Evolutionary conservation across 2,888 invertebrate species (phyloP), one percentile per base, ranked within the genome.

Genomic region (Mythimna ferrago): DNA sequence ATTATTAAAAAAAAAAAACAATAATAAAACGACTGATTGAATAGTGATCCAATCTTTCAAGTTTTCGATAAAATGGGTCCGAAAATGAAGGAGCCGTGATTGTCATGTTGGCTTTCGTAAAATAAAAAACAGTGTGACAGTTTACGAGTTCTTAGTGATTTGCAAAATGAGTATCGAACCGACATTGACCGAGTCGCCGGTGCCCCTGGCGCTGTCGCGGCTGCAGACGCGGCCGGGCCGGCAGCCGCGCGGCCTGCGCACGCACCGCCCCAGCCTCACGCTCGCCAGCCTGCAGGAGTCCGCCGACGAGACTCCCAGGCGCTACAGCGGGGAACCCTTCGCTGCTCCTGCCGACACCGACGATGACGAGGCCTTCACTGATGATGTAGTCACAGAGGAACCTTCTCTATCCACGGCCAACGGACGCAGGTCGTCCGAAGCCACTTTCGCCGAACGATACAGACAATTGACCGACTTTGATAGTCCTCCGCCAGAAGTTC

Each of bases 151-250:
- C 75, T 76, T 88, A 75, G 89, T 90, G 89, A 70, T 86, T 83
- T 66, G 83, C 86, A 85, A 94, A 87, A 96, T 94, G 96, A 96
- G 94, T 91, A 92, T 93, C 87, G 96, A 96, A 86, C 93, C 95
- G 64, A 96, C 96, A 68, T 78, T 96, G 86, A 95, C 95, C 71
- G 96, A 96, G 91, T 94, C 96, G 81, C 96, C 96, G 79, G 96
- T 96, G 90, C 95, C 96, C 70, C 87, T 96, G 90, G 95, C 96
- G 71, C 90, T 96, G 88, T 94, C 96, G 81, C 91, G 96, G 80
- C 90, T 93, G 76, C 96, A 93, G 85, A 92, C 90, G 69, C 91
- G 93, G 77, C 90, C 93, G 35, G 91, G 89, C 87, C 96, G 92
- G 41, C 80, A 84, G 70, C 89, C 92, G 78, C 93, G 92, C 83